Conservation (phyloP, 35 echinoderm and acorn worm species). For the Stichopus chloronotus region DNA sequence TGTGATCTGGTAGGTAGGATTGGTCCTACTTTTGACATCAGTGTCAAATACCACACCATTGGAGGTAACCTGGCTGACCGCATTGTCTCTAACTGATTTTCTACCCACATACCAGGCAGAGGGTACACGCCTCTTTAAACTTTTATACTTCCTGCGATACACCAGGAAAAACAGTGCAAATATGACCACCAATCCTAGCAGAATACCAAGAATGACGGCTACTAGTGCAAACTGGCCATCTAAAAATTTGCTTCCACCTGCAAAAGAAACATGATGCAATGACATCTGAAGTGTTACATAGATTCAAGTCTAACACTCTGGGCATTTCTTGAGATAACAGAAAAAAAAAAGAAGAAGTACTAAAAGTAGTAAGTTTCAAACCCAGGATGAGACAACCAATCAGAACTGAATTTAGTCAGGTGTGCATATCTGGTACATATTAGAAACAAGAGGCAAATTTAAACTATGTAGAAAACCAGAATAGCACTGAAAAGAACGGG, state of each 20-base stretch:
- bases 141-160: slow-evolving; percentile 95
- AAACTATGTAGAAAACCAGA: too few relatives aligned
- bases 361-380: too few relatives aligned
- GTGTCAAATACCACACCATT: slow-evolving; percentile 23
- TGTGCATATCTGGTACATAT: too few relatives aligned
- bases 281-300: too few relatives aligned
- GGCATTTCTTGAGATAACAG: neutral
- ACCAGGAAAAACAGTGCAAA: slow-evolving; percentile 79
- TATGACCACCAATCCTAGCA: slow-evolving; percentile 69
- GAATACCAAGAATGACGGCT: slow-evolving; percentile 70
- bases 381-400: too few relatives aligned
- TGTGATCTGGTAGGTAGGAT: slow-evolving; percentile 95
- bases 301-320: neutral
- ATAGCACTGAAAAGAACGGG: too few relatives aligned
- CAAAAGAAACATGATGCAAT: neutral
- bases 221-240: slow-evolving; percentile 29
- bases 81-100: slow-evolving; percentile 47
- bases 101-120: slow-evolving; percentile 63
- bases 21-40: slow-evolving; percentile 73
- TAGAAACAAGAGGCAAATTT: too few relatives aligned
- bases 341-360: neutral
- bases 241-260: slow-evolving; percentile 13
- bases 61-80: neutral
- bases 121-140: slow-evolving; percentile 83
- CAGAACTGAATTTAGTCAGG: too few relatives aligned